A percentile compares a stretch with the other conserved stretches of the same genome.
phyloP scores from a whole-genome alignment of 2,113 vertebrate genomes.

The Ptyas mucosa region DNA sequence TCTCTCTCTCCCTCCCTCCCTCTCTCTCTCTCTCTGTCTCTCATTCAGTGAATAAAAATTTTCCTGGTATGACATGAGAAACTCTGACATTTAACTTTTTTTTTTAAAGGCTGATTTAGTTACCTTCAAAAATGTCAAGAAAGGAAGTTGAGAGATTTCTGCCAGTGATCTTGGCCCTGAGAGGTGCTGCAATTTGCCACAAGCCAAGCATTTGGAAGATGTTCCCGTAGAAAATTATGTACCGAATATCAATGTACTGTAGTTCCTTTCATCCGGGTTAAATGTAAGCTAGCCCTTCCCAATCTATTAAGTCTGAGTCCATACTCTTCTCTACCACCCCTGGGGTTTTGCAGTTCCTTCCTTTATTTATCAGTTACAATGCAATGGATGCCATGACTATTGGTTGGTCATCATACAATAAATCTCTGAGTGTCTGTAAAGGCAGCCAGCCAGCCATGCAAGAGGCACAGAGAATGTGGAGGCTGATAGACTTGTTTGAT shows the following conservation, averaged over 20 bases:
- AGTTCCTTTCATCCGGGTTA: constrained; percentile 31
- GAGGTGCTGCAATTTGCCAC: constrained; percentile 27
- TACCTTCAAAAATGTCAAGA: constrained; percentile 35
- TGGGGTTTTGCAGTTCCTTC: constrained; percentile 46
- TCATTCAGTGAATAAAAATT: constrained; percentile 13
- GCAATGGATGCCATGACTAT: rapidly evolving
- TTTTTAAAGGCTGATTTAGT: neutral
- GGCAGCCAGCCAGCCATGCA: neutral
- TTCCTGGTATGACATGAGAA: constrained; percentile 39
- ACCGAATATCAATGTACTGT: constrained; percentile 18
- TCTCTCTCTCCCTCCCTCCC: too few relatives aligned
- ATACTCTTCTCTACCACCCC: constrained; percentile 41
- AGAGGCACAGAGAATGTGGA: neutral
- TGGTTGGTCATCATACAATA: constrained; percentile 6
- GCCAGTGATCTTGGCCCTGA: constrained; percentile 8
- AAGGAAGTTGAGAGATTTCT: constrained; percentile 13
- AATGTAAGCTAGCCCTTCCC: constrained; percentile 36
- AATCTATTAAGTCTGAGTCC: constrained; percentile 50
- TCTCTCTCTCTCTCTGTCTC: too few relatives aligned
- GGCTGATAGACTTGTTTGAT: constrained; percentile 10
- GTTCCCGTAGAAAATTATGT: constrained; percentile 24
- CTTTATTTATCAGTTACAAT: constrained; percentile 29
- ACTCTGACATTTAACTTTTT: constrained; percentile 33
- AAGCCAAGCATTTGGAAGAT: neutral
- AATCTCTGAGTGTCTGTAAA: neutral